phyloP scores from a whole-genome alignment of 30 jellyfish, hydroid and myxozoan genomes.

The Aurelia aurita complex sp. Pacific region DNA sequence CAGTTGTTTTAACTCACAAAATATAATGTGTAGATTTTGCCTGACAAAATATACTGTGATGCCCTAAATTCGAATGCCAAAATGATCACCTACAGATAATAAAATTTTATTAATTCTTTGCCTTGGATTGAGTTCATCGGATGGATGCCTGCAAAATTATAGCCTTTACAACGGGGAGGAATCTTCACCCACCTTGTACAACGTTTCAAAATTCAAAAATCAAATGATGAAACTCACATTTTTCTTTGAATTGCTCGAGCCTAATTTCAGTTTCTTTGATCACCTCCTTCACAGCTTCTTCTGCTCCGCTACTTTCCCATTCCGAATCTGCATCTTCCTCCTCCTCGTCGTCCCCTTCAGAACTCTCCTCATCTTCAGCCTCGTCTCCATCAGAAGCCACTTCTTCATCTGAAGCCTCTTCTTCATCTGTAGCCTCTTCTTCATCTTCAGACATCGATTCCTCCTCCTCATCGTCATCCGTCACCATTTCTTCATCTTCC shows the following conservation, averaged over 20 bases:
- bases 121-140: no score
- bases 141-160: no score
- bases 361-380: slow-evolving; percentile 58
- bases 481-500: slow-evolving; percentile 27
- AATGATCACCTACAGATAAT: no score
- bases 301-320: slow-evolving; percentile 74
- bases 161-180: no score
- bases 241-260: slow-evolving; percentile 57
- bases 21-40: not conserved
- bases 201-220: no score
- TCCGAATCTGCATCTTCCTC: slow-evolving; percentile 58
- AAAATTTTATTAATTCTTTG: no score
- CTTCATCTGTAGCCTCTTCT: slow-evolving; percentile 52
- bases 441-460: slow-evolving; percentile 31
- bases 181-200: no score
- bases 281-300: slow-evolving; percentile 70
- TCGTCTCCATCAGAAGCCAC: slow-evolving; percentile 33
- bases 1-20: not conserved
- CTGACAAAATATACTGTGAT: no score
- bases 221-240: slow-evolving; percentile 21
- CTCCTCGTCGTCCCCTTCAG: slow-evolving; percentile 58
- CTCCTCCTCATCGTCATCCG: slow-evolving; percentile 14
- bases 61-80: no score
- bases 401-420: slow-evolving; percentile 35
- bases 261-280: slow-evolving; percentile 53